Base-by-base conservation (phyloP, 30 jellyfish, hydroid and myxozoan species). In the Hydractinia symbiolongicarpus region DNA sequence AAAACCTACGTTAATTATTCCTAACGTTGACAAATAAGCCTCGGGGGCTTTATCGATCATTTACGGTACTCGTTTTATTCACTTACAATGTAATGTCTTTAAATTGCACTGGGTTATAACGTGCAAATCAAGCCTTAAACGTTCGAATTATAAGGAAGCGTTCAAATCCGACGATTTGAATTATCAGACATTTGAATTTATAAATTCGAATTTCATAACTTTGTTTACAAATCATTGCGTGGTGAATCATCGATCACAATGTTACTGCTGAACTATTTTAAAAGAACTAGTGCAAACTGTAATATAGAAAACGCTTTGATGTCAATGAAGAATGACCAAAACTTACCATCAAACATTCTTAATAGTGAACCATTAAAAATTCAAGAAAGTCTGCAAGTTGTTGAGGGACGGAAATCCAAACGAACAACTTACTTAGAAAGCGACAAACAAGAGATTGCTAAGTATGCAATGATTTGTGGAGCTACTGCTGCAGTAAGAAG, bases 401-500 rank as follows among this genome's bases (percentile, higher is more conserved):
- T 57, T 15, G 68, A 57, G 68, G 68, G 68, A 57, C 68, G 68
- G 68, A 57, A 57, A 57, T 57, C 68, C 9, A 57, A 57, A 57
- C 68, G 68, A 57, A 57, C 68, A 57, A 57, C 68, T 57, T 57
- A 57, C 68, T 57, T 57, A 57, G 15, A 57, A 57, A 57, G 68
- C 15, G 68, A 57, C 68, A 57, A 57, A 57, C 68, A 57, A 57
- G 15, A 57, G 68, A 57, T 57, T 57, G 68, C 68, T 57, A 57
- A 57, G 68, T 57, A 57, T 57, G 68, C 68, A 57, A 57, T n/a
- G n/a, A n/a, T n/a, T n/a, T n/a, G n/a, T n/a, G n/a, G n/a, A n/a
- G n/a, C n/a, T n/a, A n/a, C n/a, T 57, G 68, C 68, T 57, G 68
- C 68, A 57, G 68, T 57, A 57, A 57, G 68, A 57, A 9, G 77